Evolutionary conservation across 2,888 invertebrate genomes (phyloP), one percentile per base, ranked within the genome.

Genomic region (Caenorhabditis macrosperma): DNA sequence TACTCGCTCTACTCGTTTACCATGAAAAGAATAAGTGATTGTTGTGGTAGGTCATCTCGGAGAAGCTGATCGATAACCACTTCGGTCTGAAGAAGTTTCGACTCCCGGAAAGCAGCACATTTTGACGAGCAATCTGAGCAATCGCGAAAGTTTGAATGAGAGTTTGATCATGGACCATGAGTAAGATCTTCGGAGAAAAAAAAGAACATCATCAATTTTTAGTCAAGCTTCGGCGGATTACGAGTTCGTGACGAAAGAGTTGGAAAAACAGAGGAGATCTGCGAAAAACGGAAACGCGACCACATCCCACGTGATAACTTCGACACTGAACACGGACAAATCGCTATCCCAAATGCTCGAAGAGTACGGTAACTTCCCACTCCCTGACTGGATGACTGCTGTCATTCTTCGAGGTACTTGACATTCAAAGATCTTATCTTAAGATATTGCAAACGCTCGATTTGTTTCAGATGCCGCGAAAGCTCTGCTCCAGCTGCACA

Each of bases 41-140:
- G 63, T 50, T 57, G 22, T 57, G 72, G 72, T 72, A 72, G 28
- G 72, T 57, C 15, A 5, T 10, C 22, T 4, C 10, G 30, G 20
- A 17, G 57, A 50, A 38, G 17, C n/a, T n/a, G n/a, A n/a, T 26
- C 26, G 7, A 17, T 0, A 59, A 52, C 26, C 17, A n/a, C 2
- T 26, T 9, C 4, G 1, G n/a, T 61, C 48, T 72, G 30, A 61
- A 72, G 72, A 72, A 12, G 63, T 50, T n/a, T 57, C 57, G 26
- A 61, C 77, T 4, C 69, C 77, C 17, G 68, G 69, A 20, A 77
- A 77, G 50, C 77, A 77, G 35, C 69, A 64, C n/a, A 77, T 77
- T 52, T 30, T 71, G 60, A 52, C 64, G 17, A 64, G 69, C 28
- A 50, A 59, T 12, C 46, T 77, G 64, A 71, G 71, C 59, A 77